These are phyloP conservation scores for Eira barbara DNA, from an alignment of 2,113 vertebrate species.

Conservation along the genomic window DNA sequence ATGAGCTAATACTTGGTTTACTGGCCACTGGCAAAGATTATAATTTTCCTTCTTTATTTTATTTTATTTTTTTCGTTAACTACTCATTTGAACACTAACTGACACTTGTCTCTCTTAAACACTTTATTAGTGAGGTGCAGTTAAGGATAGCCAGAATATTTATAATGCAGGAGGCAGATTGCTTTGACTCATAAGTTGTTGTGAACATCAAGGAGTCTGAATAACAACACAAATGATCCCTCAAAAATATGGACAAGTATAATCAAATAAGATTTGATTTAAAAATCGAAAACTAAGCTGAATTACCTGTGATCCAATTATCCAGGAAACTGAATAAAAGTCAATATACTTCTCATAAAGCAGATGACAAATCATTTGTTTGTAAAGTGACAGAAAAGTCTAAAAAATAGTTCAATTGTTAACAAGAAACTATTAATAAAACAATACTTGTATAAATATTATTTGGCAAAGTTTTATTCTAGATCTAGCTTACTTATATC, in stretches of 20 bases:
- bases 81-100: neutral
- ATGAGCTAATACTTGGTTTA: neutral
- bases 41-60: neutral
- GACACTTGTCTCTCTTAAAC: neutral
- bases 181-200: neutral
- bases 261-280: constrained; percentile 35
- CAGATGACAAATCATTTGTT: neutral
- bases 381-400: neutral
- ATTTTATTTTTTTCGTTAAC: neutral
- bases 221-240: neutral
- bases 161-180: neutral
- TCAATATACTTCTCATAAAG: neutral
- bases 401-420: neutral
- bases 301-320: neutral
- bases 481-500: neutral
- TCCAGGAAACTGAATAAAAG: neutral
- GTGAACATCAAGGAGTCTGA: neutral
- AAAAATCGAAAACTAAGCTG: neutral
- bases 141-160: neutral
- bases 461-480: neutral
- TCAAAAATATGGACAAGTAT: neutral
- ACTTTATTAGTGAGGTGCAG: neutral
- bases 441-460: neutral
- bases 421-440: neutral
- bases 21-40: neutral